Base-by-base conservation (phyloP, 2,113 vertebrate genomes). In the Entosphenus tridentatus region DNA sequence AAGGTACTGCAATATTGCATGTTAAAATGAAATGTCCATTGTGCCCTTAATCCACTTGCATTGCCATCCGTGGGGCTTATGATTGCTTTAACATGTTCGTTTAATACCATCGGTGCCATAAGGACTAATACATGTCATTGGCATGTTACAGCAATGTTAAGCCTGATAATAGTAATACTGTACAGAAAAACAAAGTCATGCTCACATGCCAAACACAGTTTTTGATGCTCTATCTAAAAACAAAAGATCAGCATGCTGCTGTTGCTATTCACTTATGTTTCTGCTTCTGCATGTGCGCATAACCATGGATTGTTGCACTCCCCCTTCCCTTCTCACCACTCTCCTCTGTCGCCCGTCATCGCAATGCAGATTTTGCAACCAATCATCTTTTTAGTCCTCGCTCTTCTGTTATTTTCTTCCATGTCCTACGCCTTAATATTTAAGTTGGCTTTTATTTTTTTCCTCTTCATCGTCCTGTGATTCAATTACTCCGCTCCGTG, bases 211-310 rank as follows among this genome's bases (percentile, higher is more conserved):
- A 77, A 73, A 79, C 73, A 75, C 80, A 78, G 81, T 80, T 77
- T 72, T 77, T 72, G 76, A 75, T 68, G 78, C 82, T 78, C 80
- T 80, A 76, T n/a, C 77, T 78, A 76, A 81, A 80, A 79, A 80
- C 81, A 80, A 80, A 82, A 79, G 80, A 80, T 76, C 79, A 76
- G 76, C 75, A 65, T 77, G 81, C 81, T 81, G 82, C 78, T 79
- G 82, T 85, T 81, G 82, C 77, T 85, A 82, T 84, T 84, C 82
- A 83, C 78, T 84, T 85, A 83, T 78, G 83, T 82, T 81, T 86
- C 84, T 81, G 76, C 77, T 86, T 87, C 85, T 81, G 90, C 93
- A 95, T 93, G 92, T 80, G 18, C n/a, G 84, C 87, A 86, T 86
- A 84, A 82, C 91, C 84, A 87, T 85, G 79, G 75, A 84, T 85